Percentiles rank a stretch among this genome's conserved stretches.
These are phyloP conservation scores for Astur gentilis DNA, from an alignment of 2,113 vertebrate genomes.

Conservation along the genomic window DNA sequence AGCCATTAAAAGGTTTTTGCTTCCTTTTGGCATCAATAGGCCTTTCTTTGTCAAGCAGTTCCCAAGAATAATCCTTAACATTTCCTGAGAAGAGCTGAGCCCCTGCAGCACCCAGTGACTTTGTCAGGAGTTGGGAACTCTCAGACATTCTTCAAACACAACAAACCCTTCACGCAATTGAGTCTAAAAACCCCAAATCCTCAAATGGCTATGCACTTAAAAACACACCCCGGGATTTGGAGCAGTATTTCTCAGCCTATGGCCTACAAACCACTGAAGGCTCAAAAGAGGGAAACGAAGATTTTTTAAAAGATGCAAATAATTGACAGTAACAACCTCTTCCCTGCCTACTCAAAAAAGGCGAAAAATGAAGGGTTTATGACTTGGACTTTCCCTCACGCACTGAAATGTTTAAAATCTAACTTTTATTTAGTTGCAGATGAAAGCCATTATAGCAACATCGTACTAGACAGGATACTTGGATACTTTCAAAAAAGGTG, in stretches of 20 bases:
- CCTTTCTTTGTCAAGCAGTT: background rate
- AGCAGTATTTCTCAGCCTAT: background rate
- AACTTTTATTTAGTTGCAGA: background rate
- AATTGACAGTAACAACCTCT: background rate
- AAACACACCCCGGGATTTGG: background rate
- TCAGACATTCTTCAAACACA: background rate
- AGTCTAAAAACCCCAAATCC: background rate
- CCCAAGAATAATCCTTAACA: background rate
- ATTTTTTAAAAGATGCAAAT: background rate
- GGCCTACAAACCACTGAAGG: background rate
- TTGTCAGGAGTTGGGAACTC: background rate
- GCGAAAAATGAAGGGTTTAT: background rate
- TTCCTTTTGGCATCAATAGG: constrained; percentile 23
- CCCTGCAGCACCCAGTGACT: background rate
- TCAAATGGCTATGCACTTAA: background rate
- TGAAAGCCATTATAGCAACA: background rate
- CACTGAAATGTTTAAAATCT: background rate
- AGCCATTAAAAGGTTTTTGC: background rate
- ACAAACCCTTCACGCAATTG: background rate
- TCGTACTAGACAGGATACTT: background rate
- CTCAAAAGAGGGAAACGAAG: background rate
- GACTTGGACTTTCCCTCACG: background rate
- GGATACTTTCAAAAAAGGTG: background rate
- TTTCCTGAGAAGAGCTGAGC: background rate
- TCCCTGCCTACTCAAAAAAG: background rate